Evolutionary conservation across 2,113 vertebrate genomes (phyloP).

Genomic region (Bufo gargarizans): DNA sequence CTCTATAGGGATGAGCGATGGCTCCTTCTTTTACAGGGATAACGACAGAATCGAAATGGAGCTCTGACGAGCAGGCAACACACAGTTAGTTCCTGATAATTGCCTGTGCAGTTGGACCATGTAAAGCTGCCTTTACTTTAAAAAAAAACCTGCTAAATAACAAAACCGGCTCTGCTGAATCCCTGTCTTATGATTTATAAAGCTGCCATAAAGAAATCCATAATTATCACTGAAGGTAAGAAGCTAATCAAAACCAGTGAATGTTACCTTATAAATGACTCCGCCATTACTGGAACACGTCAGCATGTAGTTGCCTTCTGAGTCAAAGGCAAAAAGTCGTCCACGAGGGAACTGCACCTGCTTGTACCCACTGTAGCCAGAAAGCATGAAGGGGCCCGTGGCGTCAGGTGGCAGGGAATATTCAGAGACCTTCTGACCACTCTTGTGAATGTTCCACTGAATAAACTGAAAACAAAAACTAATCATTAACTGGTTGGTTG

Average conservation of each 20-base stretch:
- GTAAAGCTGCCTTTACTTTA: too few relatives aligned
- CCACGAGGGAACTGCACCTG: constrained; percentile 93
- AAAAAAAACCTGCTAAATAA: background rate
- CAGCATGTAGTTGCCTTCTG: constrained; percentile 91
- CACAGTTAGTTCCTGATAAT: too few relatives aligned
- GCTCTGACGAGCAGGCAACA: too few relatives aligned
- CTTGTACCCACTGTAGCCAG: constrained; percentile 95
- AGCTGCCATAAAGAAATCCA: too few relatives aligned
- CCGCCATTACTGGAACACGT: constrained; percentile 89
- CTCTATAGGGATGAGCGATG: too few relatives aligned
- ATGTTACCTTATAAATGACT: constrained; percentile 85
- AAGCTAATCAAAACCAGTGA: background rate
- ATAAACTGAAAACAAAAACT: constrained; percentile 80
- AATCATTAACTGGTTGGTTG: background rate
- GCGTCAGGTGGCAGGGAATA: constrained; percentile 84
- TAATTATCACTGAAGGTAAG: too few relatives aligned
- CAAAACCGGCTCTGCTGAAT: background rate
- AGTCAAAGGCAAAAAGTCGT: constrained; percentile 94
- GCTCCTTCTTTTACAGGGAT: too few relatives aligned
- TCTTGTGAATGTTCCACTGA: constrained; percentile 98
- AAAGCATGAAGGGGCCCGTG: constrained; percentile 92
- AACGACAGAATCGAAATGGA: too few relatives aligned
- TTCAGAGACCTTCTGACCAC: constrained; percentile 89
- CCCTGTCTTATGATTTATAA: background rate
- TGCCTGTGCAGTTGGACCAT: too few relatives aligned